phyloP scores from a whole-genome alignment of 2,113 vertebrate species.

The Tetraodon nigroviridis region DNA sequence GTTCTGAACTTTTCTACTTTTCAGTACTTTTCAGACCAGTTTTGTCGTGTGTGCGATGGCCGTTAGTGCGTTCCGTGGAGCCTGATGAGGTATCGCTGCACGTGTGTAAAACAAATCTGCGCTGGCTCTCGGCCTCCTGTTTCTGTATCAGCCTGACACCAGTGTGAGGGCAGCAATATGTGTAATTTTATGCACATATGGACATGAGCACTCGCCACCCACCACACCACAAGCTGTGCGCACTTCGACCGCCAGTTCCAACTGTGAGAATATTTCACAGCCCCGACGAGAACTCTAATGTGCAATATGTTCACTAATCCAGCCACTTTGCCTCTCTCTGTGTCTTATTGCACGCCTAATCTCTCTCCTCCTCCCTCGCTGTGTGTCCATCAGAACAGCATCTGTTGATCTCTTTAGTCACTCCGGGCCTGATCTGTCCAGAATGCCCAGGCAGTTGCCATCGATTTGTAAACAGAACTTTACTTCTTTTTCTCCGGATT shows the following conservation, averaged over 20 bases:
- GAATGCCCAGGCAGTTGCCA: slow-evolving; percentile 39
- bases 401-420: slow-evolving; percentile 55
- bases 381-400: slow-evolving; percentile 34
- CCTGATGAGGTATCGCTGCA: not conserved
- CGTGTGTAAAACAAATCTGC: not conserved
- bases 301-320: slow-evolving; percentile 64
- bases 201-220: slow-evolving; percentile 16
- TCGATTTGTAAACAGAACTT: slow-evolving; percentile 20
- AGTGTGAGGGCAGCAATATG: slow-evolving; percentile 36
- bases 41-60: too few relatives aligned
- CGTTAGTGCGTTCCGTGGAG: too few relatives aligned
- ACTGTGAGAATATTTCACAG: slow-evolving; percentile 62
- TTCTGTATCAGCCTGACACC: slow-evolving; percentile 15
- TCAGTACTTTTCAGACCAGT: too few relatives aligned
- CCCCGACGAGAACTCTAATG: slow-evolving; percentile 53
- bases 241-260: slow-evolving; percentile 35
- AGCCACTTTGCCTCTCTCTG: slow-evolving; percentile 17
- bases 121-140: slow-evolving; percentile 1
- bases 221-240: slow-evolving; percentile 47
- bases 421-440: slow-evolving; percentile 46
- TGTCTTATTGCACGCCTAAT: slow-evolving; percentile 27
- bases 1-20: too few relatives aligned
- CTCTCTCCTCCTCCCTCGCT: slow-evolving; percentile 36
- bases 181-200: slow-evolving; percentile 16
- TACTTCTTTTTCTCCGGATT: not conserved